Percentiles rank a stretch among this genome's conserved stretches.
Conservation (phyloP, 2,888 invertebrate species). For the Ichneumoninae sp. region DNA sequence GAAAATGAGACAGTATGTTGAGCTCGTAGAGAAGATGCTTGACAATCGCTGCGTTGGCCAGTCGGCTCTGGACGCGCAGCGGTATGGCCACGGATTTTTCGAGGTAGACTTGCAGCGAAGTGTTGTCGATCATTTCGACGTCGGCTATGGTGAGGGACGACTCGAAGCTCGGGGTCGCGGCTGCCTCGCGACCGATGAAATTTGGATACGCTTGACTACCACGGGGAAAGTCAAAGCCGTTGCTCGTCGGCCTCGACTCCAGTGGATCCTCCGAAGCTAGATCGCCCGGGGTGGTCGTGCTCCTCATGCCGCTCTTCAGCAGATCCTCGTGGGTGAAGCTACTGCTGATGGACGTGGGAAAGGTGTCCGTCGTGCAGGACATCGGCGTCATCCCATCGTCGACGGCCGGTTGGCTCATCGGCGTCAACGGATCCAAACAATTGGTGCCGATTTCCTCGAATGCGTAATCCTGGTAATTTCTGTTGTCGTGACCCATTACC, state of each 20-base stretch:
- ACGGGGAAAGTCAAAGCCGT: conserved; percentile 56
- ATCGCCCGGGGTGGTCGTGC: conserved; percentile 60
- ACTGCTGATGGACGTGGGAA: conserved; percentile 76
- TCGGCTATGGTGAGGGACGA: conserved; percentile 77
- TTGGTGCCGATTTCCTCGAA: conserved; percentile 13
- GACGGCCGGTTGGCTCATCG: conserved; percentile 17
- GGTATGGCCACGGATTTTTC: conserved; percentile 90
- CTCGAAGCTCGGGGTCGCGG: conserved; percentile 67
- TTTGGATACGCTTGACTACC: conserved; percentile 65
- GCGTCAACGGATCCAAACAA: conserved; percentile 18
- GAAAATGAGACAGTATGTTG: conserved; percentile 89
- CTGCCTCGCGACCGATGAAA: conserved; percentile 69
- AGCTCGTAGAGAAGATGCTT: conserved; percentile 89
- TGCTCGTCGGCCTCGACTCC: conserved; percentile 35
- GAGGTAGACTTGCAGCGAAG: conserved; percentile 86
- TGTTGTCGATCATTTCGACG: conserved; percentile 81
- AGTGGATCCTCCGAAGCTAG: conserved; percentile 29
- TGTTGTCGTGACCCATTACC: conserved; percentile 67
- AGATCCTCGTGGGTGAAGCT: conserved; percentile 72
- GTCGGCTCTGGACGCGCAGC: conserved; percentile 88
- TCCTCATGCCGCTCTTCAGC: conserved; percentile 68
- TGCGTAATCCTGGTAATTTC: conserved; percentile 55
- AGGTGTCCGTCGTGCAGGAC: conserved; percentile 82
- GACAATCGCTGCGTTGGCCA: conserved; percentile 90
- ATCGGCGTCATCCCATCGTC: conserved; percentile 77